Percentiles rank a stretch among this genome's conserved stretches.
These are phyloP conservation scores for Bombyx mandarina DNA, from an alignment of 1,140 invertebrate species.

Conservation along the genomic window DNA sequence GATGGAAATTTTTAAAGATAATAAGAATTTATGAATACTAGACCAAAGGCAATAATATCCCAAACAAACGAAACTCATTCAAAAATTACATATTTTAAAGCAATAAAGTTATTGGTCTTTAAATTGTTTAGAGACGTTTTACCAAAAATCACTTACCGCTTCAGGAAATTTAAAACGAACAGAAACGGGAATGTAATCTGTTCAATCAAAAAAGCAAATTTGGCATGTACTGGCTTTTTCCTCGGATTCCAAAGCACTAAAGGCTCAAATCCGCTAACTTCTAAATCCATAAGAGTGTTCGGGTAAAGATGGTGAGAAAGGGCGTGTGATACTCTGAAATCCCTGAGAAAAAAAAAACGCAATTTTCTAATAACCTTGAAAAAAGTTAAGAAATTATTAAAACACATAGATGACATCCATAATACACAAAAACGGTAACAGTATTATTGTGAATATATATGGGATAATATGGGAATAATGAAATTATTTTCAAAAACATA, in stretches of 20 bases:
- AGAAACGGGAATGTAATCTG: constrained; percentile 31
- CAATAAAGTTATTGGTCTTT: not conserved
- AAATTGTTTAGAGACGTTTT: not conserved
- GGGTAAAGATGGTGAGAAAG: constrained; percentile 87
- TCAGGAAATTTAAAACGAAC: constrained; percentile 32
- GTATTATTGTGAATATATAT: not conserved
- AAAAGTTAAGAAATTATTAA: too few relatives aligned
- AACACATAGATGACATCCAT: not conserved
- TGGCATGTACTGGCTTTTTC: constrained; percentile 30
- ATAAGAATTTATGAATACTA: too few relatives aligned
- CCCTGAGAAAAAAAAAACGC: constrained; percentile 56
- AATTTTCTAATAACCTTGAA: too few relatives aligned
- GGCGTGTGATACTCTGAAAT: constrained; percentile 84
- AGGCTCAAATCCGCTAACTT: constrained; percentile 80
- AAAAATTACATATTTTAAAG: too few relatives aligned
- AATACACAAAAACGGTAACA: not conserved
- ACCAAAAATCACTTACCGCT: constrained; percentile 27
- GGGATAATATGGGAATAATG: not conserved
- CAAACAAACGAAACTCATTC: too few relatives aligned
- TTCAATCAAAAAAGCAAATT: constrained; percentile 37
- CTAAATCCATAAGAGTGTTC: constrained; percentile 84
- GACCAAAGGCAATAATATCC: too few relatives aligned
- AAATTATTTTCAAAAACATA: not conserved
- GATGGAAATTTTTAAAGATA: too few relatives aligned
- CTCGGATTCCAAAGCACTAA: constrained; percentile 78